phyloP scores from a whole-genome alignment of 2,113 vertebrate genomes.

The Elachura formosa region DNA sequence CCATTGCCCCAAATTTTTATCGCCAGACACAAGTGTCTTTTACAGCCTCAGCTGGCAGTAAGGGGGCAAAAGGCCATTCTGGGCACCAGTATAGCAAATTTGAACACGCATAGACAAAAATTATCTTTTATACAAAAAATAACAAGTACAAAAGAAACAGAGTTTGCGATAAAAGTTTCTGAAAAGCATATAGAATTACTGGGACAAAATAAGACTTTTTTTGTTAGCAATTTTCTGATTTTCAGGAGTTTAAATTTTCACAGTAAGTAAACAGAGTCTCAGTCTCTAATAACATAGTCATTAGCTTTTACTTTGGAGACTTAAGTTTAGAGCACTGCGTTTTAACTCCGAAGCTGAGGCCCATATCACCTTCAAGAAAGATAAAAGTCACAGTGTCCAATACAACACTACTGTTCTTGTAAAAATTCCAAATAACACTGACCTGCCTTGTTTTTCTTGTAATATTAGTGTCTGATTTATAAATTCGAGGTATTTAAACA shows the following conservation, averaged over 20 bases:
- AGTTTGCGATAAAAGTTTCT: neutral
- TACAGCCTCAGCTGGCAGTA: neutral
- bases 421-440: neutral
- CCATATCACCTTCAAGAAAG: neutral
- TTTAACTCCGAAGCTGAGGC: neutral
- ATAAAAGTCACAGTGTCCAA: neutral
- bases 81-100: neutral
- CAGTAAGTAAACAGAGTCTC: neutral
- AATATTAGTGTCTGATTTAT: neutral
- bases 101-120: neutral
- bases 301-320: neutral
- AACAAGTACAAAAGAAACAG: neutral
- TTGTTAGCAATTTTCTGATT: neutral
- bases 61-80: neutral
- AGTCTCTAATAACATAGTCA: rapidly evolving
- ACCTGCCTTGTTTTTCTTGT: neutral
- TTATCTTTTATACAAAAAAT: neutral
- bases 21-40: neutral
- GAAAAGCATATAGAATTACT: neutral
- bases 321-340: neutral
- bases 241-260: neutral
- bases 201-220: neutral
- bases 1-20: neutral
- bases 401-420: neutral
- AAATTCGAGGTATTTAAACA: neutral